Conservation (phyloP, 1,140 invertebrate genomes). For the Achatina immaculata region DNA sequence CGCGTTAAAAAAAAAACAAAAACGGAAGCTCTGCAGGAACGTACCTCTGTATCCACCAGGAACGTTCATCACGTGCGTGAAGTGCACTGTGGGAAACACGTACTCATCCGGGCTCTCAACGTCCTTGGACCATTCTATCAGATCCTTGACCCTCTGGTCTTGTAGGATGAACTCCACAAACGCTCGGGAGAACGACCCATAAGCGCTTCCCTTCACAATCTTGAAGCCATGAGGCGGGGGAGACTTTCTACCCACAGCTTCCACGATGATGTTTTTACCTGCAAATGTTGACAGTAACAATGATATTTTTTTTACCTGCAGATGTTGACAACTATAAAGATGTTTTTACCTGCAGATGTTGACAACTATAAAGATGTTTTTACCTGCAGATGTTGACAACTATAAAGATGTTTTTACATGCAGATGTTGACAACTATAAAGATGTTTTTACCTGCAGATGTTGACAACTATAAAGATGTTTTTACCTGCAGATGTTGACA, state of each 20-base stretch:
- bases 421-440: no score
- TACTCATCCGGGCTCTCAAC: constrained; percentile 63
- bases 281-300: not conserved
- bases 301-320: no score
- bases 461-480: no score
- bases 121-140: constrained; percentile 30
- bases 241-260: constrained; percentile 43
- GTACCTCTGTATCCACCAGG: not conserved
- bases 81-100: constrained; percentile 60
- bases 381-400: no score
- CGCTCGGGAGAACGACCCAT: constrained; percentile 57
- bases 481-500: no score
- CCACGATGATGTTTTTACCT: constrained; percentile 21
- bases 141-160: constrained; percentile 32
- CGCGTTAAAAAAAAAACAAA: no score
- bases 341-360: no score
- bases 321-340: no score
- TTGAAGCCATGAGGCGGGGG: constrained; percentile 53
- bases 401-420: no score
- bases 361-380: no score
- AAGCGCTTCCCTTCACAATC: constrained; percentile 61
- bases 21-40: no score
- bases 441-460: no score
- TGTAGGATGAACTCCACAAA: constrained; percentile 58
- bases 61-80: constrained; percentile 40